phyloP scores from a whole-genome alignment of 2,888 invertebrate genomes.

The Amitus sp. region DNA sequence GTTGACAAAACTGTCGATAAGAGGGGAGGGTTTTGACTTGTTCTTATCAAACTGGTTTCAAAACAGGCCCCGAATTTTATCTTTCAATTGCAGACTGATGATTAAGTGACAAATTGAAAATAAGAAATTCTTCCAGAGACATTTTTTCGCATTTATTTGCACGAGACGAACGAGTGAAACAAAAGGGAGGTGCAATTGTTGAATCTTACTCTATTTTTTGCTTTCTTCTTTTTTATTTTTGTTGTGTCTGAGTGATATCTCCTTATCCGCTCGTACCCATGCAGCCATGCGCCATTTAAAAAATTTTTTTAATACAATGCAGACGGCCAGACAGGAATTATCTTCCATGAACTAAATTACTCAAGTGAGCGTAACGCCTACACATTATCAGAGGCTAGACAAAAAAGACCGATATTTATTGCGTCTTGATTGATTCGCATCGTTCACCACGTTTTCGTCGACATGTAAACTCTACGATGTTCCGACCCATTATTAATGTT shows the following conservation, averaged over 20 bases:
- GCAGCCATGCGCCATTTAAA: slow-evolving; percentile 9
- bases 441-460: background rate
- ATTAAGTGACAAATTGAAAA: no score
- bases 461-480: slow-evolving; percentile 1
- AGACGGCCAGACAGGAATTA: slow-evolving; percentile 13
- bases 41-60: no score
- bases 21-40: no score
- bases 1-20: no score
- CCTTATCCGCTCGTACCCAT: slow-evolving; percentile 14
- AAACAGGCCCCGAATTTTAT: no score
- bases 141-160: no score
- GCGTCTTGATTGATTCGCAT: background rate
- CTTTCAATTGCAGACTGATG: no score
- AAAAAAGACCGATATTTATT: background rate
- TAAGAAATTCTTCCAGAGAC: no score
- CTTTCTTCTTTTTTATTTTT: slow-evolving; percentile 5
- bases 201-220: background rate
- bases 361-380: slow-evolving; percentile 6
- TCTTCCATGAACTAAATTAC: slow-evolving; percentile 17
- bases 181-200: no score
- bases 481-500: background rate
- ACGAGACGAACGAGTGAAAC: no score
- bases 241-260: slow-evolving; percentile 20
- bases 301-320: slow-evolving; percentile 9
- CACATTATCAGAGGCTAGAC: background rate